Conservation (phyloP, 2,113 vertebrate genomes). For the Gymnogyps californianus region DNA sequence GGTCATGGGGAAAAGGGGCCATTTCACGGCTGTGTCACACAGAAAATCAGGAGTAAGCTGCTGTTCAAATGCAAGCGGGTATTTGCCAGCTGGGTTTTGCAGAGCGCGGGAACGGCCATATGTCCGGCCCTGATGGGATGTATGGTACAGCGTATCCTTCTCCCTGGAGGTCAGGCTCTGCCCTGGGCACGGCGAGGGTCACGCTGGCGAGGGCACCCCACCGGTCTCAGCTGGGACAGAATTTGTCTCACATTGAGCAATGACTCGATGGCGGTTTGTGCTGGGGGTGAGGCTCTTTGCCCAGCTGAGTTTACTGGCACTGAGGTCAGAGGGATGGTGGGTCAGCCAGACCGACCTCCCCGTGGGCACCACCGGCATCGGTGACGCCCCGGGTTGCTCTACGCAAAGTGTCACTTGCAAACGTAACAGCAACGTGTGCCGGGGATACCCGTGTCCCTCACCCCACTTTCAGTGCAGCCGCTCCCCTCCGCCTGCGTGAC, state of each 20-base stretch:
- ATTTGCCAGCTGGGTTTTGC: neutral
- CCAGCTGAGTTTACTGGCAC: neutral
- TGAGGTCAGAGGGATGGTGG: neutral
- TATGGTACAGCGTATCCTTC: rapidly evolving
- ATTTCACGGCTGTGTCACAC: rapidly evolving
- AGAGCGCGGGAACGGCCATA: rapidly evolving
- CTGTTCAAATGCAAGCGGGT: neutral
- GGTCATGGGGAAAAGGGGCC: neutral
- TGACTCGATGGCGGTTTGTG: rapidly evolving
- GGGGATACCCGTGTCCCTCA: neutral
- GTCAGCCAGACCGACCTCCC: neutral
- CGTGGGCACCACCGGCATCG: rapidly evolving
- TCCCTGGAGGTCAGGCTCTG: neutral
- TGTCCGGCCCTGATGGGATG: neutral
- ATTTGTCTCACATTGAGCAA: neutral
- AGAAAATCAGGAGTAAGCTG: neutral
- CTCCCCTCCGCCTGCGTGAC: rapidly evolving
- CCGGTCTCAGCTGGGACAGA: rapidly evolving
- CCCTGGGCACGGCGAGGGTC: rapidly evolving
- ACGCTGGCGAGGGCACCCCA: rapidly evolving
- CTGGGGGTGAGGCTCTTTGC: neutral
- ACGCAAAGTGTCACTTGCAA: neutral
- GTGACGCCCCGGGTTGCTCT: neutral
- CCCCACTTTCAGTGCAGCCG: rapidly evolving
- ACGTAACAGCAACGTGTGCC: neutral